Conservation (phyloP, 2,888 invertebrate genomes). For the Andricus quercusramuli region DNA sequence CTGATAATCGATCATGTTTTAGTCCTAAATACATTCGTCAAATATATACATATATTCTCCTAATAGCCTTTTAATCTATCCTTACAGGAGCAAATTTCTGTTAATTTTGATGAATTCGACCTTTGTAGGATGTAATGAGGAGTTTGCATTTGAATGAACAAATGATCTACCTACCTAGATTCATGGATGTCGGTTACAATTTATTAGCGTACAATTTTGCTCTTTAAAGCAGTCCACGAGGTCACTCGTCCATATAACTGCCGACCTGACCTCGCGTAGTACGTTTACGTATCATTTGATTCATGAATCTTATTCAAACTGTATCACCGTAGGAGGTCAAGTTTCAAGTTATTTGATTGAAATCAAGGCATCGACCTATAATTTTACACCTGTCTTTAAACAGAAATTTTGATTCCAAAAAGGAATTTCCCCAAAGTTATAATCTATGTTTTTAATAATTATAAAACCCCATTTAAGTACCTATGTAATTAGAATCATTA, state of each 20-base stretch:
- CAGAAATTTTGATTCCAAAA: no score
- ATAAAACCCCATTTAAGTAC: no score
- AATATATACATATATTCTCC: neutral
- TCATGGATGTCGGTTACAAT: constrained; percentile 7
- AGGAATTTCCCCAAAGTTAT: no score
- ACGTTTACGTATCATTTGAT: constrained; percentile 10
- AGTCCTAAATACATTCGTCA: neutral
- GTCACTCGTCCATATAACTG: constrained; percentile 8
- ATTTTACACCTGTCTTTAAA: neutral
- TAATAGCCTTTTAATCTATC: neutral
- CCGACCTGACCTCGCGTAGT: constrained; percentile 8
- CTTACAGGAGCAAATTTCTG: neutral
- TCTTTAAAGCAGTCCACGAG: constrained; percentile 20
- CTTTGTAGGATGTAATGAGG: constrained; percentile 26
- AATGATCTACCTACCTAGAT: constrained; percentile 11
- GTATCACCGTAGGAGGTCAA: constrained; percentile 4
- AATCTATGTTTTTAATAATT: no score
- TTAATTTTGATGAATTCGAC: constrained; percentile 9
- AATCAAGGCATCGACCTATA: neutral
- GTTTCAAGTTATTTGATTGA: neutral
- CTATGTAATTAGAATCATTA: no score
- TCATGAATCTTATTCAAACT: constrained; percentile 3
- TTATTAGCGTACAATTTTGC: constrained; percentile 17
- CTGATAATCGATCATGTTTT: neutral
- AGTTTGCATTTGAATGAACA: constrained; percentile 11